Evolutionary conservation across 2,797 vertebrate species (phyloP).

Genomic region (Eurystomus glaucurus): DNA sequence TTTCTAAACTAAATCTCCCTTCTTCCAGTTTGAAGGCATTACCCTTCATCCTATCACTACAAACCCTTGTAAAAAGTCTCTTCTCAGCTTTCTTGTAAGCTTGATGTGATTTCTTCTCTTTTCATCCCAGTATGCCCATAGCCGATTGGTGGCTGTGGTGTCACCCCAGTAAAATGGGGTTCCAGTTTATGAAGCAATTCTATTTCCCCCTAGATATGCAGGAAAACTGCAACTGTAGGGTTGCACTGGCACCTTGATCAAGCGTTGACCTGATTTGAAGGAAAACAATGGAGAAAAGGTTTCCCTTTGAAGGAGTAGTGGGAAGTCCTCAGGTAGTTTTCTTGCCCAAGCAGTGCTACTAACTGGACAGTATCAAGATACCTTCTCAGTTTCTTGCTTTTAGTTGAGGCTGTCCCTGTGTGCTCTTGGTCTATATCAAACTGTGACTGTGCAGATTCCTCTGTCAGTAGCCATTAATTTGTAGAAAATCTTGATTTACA

Average conservation of each 20-base stretch:
- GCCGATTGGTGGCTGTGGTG: not conserved
- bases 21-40: too few relatives aligned
- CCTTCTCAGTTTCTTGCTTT: not conserved
- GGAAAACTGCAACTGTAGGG: not conserved
- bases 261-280: not conserved
- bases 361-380: not conserved
- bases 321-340: not conserved
- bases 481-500: not conserved
- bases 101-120: not conserved
- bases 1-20: too few relatives aligned
- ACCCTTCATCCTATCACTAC: too few relatives aligned
- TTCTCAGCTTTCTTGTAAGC: too few relatives aligned
- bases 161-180: not conserved
- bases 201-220: fast-evolving
- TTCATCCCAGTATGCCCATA: not conserved
- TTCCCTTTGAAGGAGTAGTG: not conserved
- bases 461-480: not conserved
- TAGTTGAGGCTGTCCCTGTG: fast-evolving
- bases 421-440: not conserved
- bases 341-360: not conserved
- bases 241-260: not conserved
- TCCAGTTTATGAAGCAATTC: not conserved
- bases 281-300: not conserved
- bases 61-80: too few relatives aligned
- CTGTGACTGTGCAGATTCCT: not conserved